Base-by-base conservation (phyloP, 2,113 vertebrate species). In the Laterallus jamaicensis region DNA sequence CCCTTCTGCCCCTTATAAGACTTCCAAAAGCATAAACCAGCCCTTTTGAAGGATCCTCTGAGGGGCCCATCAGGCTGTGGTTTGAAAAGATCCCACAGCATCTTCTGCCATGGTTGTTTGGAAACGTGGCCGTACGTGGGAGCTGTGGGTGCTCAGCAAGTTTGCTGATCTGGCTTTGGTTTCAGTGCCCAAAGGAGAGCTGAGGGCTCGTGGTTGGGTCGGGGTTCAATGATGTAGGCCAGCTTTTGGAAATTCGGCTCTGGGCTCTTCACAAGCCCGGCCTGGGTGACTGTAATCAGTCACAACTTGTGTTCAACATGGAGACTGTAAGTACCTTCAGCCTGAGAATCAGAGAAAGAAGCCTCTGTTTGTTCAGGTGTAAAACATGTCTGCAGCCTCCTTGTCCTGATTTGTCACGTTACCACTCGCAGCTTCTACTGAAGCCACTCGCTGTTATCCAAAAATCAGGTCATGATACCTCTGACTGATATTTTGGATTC, bases 311-410 rank as follows among this genome's bases (percentile, higher is more conserved):
- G 64, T 35, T 91, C 82, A 35, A 24, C 9, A 47, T 22, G 24
- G 62, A 68, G 76, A 31, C 20, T 54, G 63, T 22, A 19, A 88
- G 64, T 31, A 71, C 67, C 74, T 49, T 64, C 58, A 74, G 66
- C 73, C 80, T 55, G 66, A 69, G 76, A 90, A 88, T 78, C 39
- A 20, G 88, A 54, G 58, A 32, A 91, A 81, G 88, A 35, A 79
- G 66, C 58, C 49, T 74, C 54, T 71, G 69, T 80, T 87, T 88
- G 47, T 69, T 95, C 73, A 88, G 80, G 92, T 96, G 64, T 93
- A 55, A 88, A 93, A 86, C 68, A 47, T 70, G 47, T 60, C 80
- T 68, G n/a, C 58, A 56, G 88, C 55, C 58, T 90, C 82, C 76
- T 91, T 71, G 52, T 83, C 79, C 80, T 84, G 90, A 58, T 93